Base-by-base conservation (phyloP, 92 coral and sea anemone genomes). In the Scolanthus callimorphus region DNA sequence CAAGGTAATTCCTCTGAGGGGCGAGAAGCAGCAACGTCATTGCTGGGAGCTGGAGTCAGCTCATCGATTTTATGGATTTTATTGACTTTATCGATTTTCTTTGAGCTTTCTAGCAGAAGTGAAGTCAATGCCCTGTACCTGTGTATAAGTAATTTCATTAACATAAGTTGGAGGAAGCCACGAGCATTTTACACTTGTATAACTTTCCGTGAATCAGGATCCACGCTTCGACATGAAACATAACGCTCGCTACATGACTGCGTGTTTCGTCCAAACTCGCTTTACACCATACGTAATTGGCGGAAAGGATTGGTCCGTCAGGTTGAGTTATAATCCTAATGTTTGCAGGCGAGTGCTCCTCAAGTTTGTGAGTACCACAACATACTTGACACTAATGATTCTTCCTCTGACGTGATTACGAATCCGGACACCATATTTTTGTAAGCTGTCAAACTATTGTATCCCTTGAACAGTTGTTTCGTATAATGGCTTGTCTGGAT, bases 91-190 rank as follows among this genome's bases (percentile, higher is more conserved):
- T 81, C 88, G 17, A 81, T 28, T 75, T 25, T 39, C n/a, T 34
- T 70, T 82, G 70, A 82, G 24, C 51, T 69, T 82, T 49, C 45
- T 70, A 11, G 89, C 83, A 3, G 83, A 82, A 2, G 60, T 82
- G 60, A 81, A 74, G 65, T 74, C 53, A 11, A 82, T 76, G 38
- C 73, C 82, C 8, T 58, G 50, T 1, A 59, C 79, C 57, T 63
- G 69, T 51, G 65, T 59, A 29, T 82, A 76, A 37, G 69, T 61
- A 24, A 78, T 78, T 55, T 76, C 55, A 24, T 76, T 50, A 20
- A 76, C 84, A 23, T 31, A 60, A 2, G 53, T 23, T 4, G 88
- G 88, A 3, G 75, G 39, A 67, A 81, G 48, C 82, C 76, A 73
- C 25, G 60, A 68, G 50, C 85, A 71, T 57, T 70, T 78, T 27